A percentile compares a stretch with the other conserved stretches of the same genome.
phyloP scores from a whole-genome alignment of 2,113 vertebrate genomes.

The Thunnus maccoyii region DNA sequence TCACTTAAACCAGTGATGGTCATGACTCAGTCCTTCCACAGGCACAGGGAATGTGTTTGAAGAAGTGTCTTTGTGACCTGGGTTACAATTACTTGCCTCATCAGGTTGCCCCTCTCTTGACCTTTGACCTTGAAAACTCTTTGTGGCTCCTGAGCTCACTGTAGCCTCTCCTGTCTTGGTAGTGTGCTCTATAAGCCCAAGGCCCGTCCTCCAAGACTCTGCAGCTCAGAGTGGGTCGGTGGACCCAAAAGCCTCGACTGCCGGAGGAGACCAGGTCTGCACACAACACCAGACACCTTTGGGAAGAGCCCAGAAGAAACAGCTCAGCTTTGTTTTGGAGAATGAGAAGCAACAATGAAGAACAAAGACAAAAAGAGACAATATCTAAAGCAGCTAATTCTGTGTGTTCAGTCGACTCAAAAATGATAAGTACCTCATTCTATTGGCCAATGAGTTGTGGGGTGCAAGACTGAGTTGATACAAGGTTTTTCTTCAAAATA shows the following conservation, averaged over 20 bases:
- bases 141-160: neutral
- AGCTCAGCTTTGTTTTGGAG: slow-evolving; percentile 74
- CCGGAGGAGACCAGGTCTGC: slow-evolving; percentile 22
- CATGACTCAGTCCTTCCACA: too few relatives aligned
- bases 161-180: slow-evolving; percentile 5
- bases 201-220: slow-evolving; percentile 28
- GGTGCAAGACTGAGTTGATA: slow-evolving; percentile 21
- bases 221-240: neutral
- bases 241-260: slow-evolving; percentile 6
- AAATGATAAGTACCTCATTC: slow-evolving; percentile 33
- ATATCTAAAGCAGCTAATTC: slow-evolving; percentile 12
- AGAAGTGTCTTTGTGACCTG: too few relatives aligned
- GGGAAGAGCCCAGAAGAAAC: slow-evolving; percentile 59
- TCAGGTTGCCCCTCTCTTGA: neutral
- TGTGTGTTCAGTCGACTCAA: slow-evolving; percentile 22
- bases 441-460: slow-evolving; percentile 24
- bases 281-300: neutral
- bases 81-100: too few relatives aligned
- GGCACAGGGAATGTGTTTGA: too few relatives aligned
- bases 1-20: too few relatives aligned
- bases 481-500: slow-evolving; percentile 34
- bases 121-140: slow-evolving; percentile 8
- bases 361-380: neutral
- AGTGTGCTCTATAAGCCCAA: slow-evolving; percentile 67
- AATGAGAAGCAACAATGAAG: slow-evolving; percentile 61